Conservation (phyloP, 2,113 vertebrate species). For the Azemiops feae region DNA sequence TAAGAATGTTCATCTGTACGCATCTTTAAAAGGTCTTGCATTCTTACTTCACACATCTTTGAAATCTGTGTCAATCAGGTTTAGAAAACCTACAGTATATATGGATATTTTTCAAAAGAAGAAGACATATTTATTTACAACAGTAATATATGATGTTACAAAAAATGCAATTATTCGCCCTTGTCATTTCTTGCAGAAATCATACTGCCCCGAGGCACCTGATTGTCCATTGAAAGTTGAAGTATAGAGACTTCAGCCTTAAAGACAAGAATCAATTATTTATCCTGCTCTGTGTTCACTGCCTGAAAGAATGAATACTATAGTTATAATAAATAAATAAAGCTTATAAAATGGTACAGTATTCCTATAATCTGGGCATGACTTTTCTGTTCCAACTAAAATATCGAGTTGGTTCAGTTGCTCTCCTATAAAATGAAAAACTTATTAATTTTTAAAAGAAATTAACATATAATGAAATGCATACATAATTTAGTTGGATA, state of each 20-base stretch:
- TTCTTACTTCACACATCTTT: neutral
- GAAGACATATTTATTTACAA: neutral
- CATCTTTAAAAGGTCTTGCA: neutral
- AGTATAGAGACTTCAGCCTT: neutral
- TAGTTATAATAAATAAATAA: neutral
- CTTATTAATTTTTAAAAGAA: slow-evolving; percentile 9
- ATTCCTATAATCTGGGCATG: slow-evolving; percentile 31
- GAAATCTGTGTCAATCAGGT: neutral
- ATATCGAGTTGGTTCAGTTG: neutral
- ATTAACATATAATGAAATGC: neutral
- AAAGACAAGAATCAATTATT: neutral
- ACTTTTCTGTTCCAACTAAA: neutral
- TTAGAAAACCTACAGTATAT: neutral
- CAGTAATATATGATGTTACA: neutral
- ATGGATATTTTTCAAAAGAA: neutral
- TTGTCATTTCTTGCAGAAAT: neutral
- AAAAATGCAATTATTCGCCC: neutral
- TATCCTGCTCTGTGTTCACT: neutral
- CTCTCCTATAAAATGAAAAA: neutral
- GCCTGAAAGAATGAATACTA: neutral
- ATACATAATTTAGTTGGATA: neutral
- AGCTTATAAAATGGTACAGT: neutral
- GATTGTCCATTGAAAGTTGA: neutral
- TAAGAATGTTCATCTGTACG: neutral
- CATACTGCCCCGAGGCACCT: neutral